Percentiles rank a stretch among this genome's conserved stretches.
These are phyloP conservation scores for Epistrophe grossulariae DNA, from an alignment of 2,888 invertebrate genomes.

Conservation along the genomic window DNA sequence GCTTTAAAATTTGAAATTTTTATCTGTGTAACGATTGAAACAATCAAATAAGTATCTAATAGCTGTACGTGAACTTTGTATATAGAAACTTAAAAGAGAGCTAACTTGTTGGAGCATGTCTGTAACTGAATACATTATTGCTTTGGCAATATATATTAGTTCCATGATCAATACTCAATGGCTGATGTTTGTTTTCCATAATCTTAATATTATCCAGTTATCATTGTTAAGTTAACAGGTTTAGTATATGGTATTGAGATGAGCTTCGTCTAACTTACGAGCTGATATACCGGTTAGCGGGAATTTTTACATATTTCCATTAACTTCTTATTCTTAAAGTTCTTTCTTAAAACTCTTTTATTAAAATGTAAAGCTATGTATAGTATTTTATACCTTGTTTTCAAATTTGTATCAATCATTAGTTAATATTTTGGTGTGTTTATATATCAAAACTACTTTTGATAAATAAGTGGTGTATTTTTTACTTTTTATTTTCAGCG, in stretches of 20 bases:
- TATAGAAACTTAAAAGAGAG: not conserved
- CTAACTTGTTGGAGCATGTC: not conserved
- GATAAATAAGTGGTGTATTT: too few species aligned
- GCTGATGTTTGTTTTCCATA: not conserved
- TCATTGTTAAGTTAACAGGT: slow-evolving; percentile 35
- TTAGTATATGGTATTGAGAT: slow-evolving; percentile 20
- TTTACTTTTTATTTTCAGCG: too few species aligned
- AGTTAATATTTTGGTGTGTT: too few species aligned
- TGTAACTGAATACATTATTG: not conserved
- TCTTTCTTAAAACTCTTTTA: not conserved
- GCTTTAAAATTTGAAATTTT: not conserved
- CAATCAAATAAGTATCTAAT: not conserved
- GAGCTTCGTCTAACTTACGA: not conserved
- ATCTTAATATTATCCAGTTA: not conserved
- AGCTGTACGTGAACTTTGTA: not conserved
- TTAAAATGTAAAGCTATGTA: too few species aligned
- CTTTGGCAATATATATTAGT: slow-evolving; percentile 33
- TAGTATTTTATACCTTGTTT: too few species aligned
- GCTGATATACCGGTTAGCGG: slow-evolving; percentile 10
- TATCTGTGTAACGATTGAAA: slow-evolving; percentile 20
- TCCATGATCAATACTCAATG: slow-evolving; percentile 34
- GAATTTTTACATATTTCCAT: not conserved
- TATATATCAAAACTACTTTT: too few species aligned
- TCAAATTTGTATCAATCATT: too few species aligned
- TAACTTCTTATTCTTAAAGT: not conserved